phyloP scores from a whole-genome alignment of 2,888 invertebrate species.

The Drosophila mulleri region DNA sequence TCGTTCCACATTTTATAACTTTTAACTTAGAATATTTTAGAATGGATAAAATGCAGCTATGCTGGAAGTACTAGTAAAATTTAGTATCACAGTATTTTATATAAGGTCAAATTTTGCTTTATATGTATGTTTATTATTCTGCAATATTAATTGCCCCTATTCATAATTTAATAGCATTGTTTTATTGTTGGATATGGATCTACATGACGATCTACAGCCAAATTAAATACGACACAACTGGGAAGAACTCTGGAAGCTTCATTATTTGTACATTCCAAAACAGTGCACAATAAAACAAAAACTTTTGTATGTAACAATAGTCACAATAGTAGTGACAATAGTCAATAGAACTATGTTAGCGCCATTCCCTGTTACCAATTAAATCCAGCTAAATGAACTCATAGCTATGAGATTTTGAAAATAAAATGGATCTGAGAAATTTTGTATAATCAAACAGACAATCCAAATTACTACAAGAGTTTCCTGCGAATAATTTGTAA shows the following conservation, averaged over 20 bases:
- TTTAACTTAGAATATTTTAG: constrained; percentile 84
- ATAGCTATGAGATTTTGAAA: not conserved
- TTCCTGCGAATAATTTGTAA: not conserved
- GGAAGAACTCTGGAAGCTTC: not conserved
- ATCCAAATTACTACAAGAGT: not conserved
- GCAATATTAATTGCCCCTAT: constrained; percentile 27
- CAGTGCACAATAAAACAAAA: not conserved
- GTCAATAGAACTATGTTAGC: not conserved
- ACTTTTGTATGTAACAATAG: not conserved
- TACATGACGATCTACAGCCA: constrained; percentile 12
- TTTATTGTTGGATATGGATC: constrained; percentile 28
- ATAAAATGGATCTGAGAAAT: not conserved
- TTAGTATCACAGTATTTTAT: constrained; percentile 86
- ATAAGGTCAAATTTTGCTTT: constrained; percentile 83
- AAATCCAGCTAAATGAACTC: not conserved
- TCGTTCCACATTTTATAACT: constrained; percentile 20
- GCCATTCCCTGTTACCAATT: not conserved
- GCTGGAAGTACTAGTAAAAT: constrained; percentile 86
- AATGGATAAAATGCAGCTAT: constrained; percentile 86
- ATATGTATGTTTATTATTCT: constrained; percentile 51
- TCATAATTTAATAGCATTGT: constrained; percentile 22
- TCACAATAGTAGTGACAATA: too few relatives aligned
- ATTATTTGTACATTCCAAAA: not conserved
- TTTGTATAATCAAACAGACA: not conserved
- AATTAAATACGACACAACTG: constrained; percentile 14